Conservation (phyloP, 2,888 invertebrate genomes). For the Napeogenes inachia region DNA sequence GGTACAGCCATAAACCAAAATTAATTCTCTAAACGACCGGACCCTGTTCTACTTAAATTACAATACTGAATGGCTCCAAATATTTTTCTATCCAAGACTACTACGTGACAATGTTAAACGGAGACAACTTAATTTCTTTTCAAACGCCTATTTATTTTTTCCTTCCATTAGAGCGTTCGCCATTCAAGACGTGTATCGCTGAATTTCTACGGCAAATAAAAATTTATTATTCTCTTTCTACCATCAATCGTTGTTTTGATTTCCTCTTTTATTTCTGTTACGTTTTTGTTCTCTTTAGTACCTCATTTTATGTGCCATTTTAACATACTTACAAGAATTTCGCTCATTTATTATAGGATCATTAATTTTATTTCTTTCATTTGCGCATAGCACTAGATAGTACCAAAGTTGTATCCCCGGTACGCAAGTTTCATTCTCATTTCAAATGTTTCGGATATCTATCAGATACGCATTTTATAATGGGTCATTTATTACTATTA, state of each 20-base stretch:
- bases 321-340: neutral
- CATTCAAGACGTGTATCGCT: slow-evolving; percentile 35
- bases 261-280: slow-evolving; percentile 28
- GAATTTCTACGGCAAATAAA: slow-evolving; percentile 34
- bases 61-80: slow-evolving; percentile 17
- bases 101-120: slow-evolving; percentile 33
- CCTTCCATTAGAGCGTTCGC: slow-evolving; percentile 31
- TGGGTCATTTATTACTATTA: too few species aligned
- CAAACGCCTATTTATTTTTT: slow-evolving; percentile 32
- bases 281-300: slow-evolving; percentile 20
- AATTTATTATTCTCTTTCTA: slow-evolving; percentile 35
- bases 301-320: neutral
- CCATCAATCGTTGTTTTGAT: slow-evolving; percentile 35
- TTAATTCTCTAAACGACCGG: slow-evolving; percentile 7
- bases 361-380: neutral
- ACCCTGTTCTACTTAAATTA: slow-evolving; percentile 17
- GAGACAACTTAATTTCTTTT: slow-evolving; percentile 34
- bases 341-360: neutral
- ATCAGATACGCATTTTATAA: too few species aligned
- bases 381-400: too few species aligned
- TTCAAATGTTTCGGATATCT: too few species aligned
- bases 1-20: slow-evolving; percentile 7
- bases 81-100: slow-evolving; percentile 13
- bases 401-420: too few species aligned
- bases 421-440: too few species aligned